Evolutionary conservation across 2,888 invertebrate species (phyloP).

Genomic region (Amblyteles armatorius): DNA sequence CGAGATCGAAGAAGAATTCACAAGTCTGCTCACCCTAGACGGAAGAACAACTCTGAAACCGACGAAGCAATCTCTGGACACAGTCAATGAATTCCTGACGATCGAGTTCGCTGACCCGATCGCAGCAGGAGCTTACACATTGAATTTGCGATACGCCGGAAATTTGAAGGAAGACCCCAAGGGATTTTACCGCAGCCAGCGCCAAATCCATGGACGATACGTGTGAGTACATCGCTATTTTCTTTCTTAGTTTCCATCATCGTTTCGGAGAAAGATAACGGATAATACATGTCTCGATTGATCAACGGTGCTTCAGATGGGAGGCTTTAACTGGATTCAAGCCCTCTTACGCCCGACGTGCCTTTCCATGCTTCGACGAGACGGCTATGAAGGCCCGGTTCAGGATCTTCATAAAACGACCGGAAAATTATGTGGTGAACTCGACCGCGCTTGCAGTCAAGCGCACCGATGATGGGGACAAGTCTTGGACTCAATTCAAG

Average conservation of each 20-base stretch:
- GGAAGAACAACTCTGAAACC: slow-evolving; percentile 49
- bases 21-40: slow-evolving; percentile 61
- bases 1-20: slow-evolving; percentile 75
- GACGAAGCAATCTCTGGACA: slow-evolving; percentile 44
- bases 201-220: slow-evolving; percentile 84
- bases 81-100: slow-evolving; percentile 45
- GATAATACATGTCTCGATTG: not conserved
- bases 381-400: slow-evolving; percentile 89
- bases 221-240: slow-evolving; percentile 71
- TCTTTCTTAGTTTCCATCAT: not conserved
- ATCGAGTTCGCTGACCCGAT: slow-evolving; percentile 3
- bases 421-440: slow-evolving; percentile 82
- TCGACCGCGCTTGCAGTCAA: slow-evolving; percentile 77
- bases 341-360: slow-evolving; percentile 88
- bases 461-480: slow-evolving; percentile 7
- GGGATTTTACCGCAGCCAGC: slow-evolving; percentile 89
- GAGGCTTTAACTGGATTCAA: slow-evolving; percentile 89
- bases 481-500: slow-evolving; percentile 44
- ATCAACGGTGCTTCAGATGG: slow-evolving; percentile 82
- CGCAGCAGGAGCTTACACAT: slow-evolving; percentile 85
- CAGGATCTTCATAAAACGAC: slow-evolving; percentile 88
- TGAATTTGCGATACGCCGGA: slow-evolving; percentile 87
- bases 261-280: not conserved
- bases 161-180: slow-evolving; percentile 87
- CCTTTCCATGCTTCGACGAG: slow-evolving; percentile 91